These are phyloP conservation scores for Microtus richardsoni DNA, from an alignment of 2,113 vertebrate genomes.

Conservation along the genomic window DNA sequence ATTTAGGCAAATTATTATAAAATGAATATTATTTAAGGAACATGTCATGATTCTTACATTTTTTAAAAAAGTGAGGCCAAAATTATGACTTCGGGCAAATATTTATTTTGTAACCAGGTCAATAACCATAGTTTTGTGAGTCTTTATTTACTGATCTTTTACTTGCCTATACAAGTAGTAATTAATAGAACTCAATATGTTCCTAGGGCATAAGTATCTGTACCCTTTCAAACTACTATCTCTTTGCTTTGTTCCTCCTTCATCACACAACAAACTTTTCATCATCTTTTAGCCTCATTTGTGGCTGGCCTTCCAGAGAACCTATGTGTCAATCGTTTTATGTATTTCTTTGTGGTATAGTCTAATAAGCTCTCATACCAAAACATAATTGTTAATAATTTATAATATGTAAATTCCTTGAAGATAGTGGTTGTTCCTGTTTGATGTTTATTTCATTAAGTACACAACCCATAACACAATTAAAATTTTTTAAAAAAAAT, in stretches of 20 bases:
- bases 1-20: neutral
- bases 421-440: neutral
- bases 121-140: neutral
- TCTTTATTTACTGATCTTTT: slow-evolving; percentile 18
- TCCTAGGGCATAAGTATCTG: neutral
- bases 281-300: neutral
- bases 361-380: neutral
- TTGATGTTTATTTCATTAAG: slow-evolving; percentile 28
- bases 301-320: neutral
- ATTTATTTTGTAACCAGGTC: slow-evolving; percentile 4
- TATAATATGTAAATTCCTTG: neutral
- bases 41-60: neutral
- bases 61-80: neutral
- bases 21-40: slow-evolving; percentile 23
- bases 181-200: neutral
- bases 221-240: neutral
- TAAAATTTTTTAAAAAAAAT: neutral
- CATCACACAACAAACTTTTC: neutral
- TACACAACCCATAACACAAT: neutral
- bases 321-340: neutral
- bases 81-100: neutral
- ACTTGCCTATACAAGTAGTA: neutral
- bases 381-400: slow-evolving; percentile 33
- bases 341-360: neutral
- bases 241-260: slow-evolving; percentile 21